These are phyloP conservation scores for Oostethus manadensis DNA, from an alignment of 2,113 vertebrate species.

Conservation along the genomic window DNA sequence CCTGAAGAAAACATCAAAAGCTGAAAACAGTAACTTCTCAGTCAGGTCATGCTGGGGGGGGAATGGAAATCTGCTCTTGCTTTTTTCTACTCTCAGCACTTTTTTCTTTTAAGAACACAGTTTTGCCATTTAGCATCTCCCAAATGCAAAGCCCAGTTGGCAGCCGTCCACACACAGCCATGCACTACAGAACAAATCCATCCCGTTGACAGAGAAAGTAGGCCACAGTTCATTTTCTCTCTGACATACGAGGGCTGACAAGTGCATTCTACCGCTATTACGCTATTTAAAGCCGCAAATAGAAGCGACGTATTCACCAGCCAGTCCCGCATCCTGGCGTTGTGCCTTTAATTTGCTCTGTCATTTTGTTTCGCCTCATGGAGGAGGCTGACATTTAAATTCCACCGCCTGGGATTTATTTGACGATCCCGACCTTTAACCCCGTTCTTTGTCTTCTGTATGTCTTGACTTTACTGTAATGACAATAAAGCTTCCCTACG, in stretches of 20 bases:
- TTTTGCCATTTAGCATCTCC: slow-evolving; percentile 17
- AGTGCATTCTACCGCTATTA: background rate
- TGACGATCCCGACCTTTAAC: slow-evolving; percentile 39
- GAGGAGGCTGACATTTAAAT: slow-evolving; percentile 35
- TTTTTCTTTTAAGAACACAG: background rate
- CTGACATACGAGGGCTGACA: background rate
- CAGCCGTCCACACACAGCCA: background rate
- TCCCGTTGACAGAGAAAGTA: slow-evolving; percentile 3
- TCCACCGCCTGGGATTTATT: slow-evolving; percentile 12
- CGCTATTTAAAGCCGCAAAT: background rate
- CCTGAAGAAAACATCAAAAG: slow-evolving; percentile 66
- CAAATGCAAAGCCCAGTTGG: slow-evolving; percentile 10
- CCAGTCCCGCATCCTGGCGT: background rate
- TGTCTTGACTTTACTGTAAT: no score
- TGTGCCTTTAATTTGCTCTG: slow-evolving; percentile 3
- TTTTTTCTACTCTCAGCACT: background rate
- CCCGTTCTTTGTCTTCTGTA: slow-evolving; percentile 12
- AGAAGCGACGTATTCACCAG: background rate
- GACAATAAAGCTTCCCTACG: no score
- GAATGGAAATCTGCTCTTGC: background rate
- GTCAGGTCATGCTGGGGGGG: background rate
- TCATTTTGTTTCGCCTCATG: slow-evolving; percentile 6
- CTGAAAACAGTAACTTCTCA: background rate
- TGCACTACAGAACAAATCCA: slow-evolving; percentile 5
- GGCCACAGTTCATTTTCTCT: background rate